Base-by-base conservation (phyloP, 2,797 vertebrate genomes). In the Microctenopoma stevenorrisi region DNA sequence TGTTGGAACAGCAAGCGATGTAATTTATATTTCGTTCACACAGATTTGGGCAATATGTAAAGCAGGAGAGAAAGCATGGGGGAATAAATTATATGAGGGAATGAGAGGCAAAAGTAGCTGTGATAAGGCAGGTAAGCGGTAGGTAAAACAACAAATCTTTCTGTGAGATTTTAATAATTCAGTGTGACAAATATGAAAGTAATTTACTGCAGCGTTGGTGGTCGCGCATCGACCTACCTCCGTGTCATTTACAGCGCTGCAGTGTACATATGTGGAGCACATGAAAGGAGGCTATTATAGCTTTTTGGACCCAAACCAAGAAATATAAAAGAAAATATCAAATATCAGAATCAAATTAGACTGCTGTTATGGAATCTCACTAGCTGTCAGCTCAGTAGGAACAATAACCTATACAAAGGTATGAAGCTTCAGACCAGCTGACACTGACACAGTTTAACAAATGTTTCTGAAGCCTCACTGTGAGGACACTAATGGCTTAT, bases 281-380 rank as follows among this genome's bases (percentile, higher is more conserved):
- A 78, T 78, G 64, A 79, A 72, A 81, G 72, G 37, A 60, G 47
- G 15, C 42, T 55, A 54, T 47, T 69, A 38, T 70, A 43, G 55
- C 28, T 53, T 62, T 69, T 65, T 68, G 76, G 75, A 75, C 68
- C 35, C 25, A 52, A 78, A 81, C 65, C 79, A 82, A 87, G 76
- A 82, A 73, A 77, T 70, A 82, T 78, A 81, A 62, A 79, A 57
- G 66, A 58, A 81, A 73, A 81, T 81, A 85, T 84, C 76, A 77
- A 67, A 65, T 81, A 44, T 62, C 73, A 82, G 54, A 48, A 48
- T 58, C 48, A 67, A 80, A 75, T 76, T 28, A 78, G 53, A 26
- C 37, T n/a, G 13, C 50, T 37, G n/a, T 35, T 14, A 47, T 73
- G 59, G 59, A 67, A 64, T 67, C 37, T 70, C 65, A 54, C 74